phyloP scores from a whole-genome alignment of 92 coral and sea anemone species.

The Porites rus region DNA sequence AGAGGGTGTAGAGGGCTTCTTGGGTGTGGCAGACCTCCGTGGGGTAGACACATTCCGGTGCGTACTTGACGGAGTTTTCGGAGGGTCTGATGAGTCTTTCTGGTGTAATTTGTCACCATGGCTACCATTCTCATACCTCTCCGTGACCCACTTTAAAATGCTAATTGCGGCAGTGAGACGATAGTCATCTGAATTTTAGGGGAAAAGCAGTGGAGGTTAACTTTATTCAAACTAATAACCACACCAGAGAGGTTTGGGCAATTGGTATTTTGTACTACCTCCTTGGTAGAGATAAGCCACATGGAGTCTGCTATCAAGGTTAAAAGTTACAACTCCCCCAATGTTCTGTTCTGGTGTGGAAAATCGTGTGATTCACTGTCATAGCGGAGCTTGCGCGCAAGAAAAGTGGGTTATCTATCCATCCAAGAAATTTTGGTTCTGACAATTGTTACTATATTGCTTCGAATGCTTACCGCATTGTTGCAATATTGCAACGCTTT shows the following conservation, averaged over 20 bases:
- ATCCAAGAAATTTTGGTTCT: too few species aligned
- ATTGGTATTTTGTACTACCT: too few species aligned
- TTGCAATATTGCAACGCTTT: too few species aligned
- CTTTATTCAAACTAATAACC: neutral
- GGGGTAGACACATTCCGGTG: conserved; percentile 22
- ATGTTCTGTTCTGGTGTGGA: too few species aligned
- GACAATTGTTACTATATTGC: too few species aligned
- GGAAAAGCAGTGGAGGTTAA: neutral
- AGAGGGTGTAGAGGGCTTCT: neutral
- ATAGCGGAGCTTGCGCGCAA: too few species aligned
- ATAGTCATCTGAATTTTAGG: conserved; percentile 78
- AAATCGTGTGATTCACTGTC: too few species aligned
- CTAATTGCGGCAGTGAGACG: conserved; percentile 87
- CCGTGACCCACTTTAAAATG: conserved; percentile 82
- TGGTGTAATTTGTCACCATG: conserved; percentile 25
- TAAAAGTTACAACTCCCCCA: too few species aligned
- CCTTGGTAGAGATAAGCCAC: too few species aligned
- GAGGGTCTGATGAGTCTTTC: conserved; percentile 22
- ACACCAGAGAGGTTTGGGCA: neutral
- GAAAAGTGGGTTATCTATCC: too few species aligned
- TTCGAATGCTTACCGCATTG: too few species aligned
- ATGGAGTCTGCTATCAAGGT: too few species aligned
- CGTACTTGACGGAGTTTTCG: conserved; percentile 27
- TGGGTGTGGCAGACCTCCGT: conserved; percentile 4
- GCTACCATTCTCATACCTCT: conserved; percentile 62